Evolutionary conservation across 2,888 invertebrate genomes (phyloP), one percentile per base, ranked within the genome.

Genomic region (Laspeyria flexula): DNA sequence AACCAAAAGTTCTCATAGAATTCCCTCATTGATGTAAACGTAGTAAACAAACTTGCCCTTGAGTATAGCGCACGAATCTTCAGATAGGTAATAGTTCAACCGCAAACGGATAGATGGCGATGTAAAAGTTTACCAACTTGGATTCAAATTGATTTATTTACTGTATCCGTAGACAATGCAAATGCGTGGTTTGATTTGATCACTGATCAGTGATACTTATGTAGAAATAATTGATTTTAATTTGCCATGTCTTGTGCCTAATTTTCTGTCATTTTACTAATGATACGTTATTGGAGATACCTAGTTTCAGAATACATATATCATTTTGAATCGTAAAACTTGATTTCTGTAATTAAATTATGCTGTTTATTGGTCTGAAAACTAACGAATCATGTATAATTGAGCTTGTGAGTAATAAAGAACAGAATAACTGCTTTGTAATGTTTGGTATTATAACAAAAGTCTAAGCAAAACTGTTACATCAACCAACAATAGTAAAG

Each of bases 1-100:
- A 18, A 18, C 5, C 18, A 18, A 18, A 18, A 3, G 3, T 18
- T 25, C 7, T 25, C 25, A 7, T 25, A 7, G 4, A 1, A 25
- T 7, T 7, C 4, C 6, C 9, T 25, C 9, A 25, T 25, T 25
- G 25, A 4, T 1, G 7, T 11, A 6, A 9, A 11, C 7, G n/a
- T 37, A n/a, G 12, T 37, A 37, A 37, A 37, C 37, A 37, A 18
- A 37, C 21, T 23, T 37, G 37, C 37, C 21, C 37, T 37, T 37
- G 37, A 5, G n/a, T 50, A 34, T 44, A 10, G 35, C 44, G 39
- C 54, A 50, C 54, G 44, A 37, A 45, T 12, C 54, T 47, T 34
- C 47, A 55, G 47, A 15, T 25, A 21, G 3, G 6, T 6, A 11
- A 12, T 37, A 37, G 37, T 37, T 37, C 21, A 1, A 12, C 23